phyloP scores from a whole-genome alignment of 1,140 invertebrate species.

The Zaprionus lachaisei region DNA sequence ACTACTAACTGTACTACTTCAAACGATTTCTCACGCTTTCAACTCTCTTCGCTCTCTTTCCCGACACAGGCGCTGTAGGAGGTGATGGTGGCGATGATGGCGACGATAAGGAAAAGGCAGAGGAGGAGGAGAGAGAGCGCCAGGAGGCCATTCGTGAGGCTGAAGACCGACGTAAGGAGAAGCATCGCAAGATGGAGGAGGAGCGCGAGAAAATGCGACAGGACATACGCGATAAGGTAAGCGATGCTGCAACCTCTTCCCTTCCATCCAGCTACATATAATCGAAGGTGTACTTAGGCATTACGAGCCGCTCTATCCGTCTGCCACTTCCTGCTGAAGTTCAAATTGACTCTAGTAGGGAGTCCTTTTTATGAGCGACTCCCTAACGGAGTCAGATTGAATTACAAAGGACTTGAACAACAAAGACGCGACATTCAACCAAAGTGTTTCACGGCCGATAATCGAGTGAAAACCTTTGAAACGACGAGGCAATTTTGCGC shows the following conservation, averaged over 20 bases:
- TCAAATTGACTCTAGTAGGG: conserved; percentile 99
- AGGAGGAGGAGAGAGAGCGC: conserved; percentile 96
- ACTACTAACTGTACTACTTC: not conserved
- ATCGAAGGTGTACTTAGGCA: conserved; percentile 27
- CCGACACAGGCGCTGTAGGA: conserved; percentile 91
- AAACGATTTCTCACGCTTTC: conserved; percentile 11
- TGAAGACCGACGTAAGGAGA: conserved; percentile 97
- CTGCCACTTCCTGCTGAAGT: conserved; percentile 89
- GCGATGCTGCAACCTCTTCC: not conserved
- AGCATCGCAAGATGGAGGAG: conserved; percentile 99
- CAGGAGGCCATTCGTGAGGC: conserved; percentile 96
- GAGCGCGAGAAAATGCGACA: conserved; percentile 99
- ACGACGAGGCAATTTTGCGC: not conserved
- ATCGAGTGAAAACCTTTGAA: not conserved
- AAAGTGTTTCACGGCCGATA: conserved; percentile 4
- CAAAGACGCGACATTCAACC: conserved; percentile 15
- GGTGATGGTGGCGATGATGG: conserved; percentile 95
- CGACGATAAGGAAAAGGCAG: conserved; percentile 97
- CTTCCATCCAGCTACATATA: conserved; percentile 9
- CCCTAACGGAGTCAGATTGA: conserved; percentile 98
- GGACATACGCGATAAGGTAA: conserved; percentile 98
- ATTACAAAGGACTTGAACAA: conserved; percentile 85
- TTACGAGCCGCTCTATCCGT: not conserved
- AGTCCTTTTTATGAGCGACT: conserved; percentile 95
- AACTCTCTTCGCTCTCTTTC: conserved; percentile 27